Base-by-base conservation (phyloP, 2,113 vertebrate genomes). In the Eclectus roratus region DNA sequence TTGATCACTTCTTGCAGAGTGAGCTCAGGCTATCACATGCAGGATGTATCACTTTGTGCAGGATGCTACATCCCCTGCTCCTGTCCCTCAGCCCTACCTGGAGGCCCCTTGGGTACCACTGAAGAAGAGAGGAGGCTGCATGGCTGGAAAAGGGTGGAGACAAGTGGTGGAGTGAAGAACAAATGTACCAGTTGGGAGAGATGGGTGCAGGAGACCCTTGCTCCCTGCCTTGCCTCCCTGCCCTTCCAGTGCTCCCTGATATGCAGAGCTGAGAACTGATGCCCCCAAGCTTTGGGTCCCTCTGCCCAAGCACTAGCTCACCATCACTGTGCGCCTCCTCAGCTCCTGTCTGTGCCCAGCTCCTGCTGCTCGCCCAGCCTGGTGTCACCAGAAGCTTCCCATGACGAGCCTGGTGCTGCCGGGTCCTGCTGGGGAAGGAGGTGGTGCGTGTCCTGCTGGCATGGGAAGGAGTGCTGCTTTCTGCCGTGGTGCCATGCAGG, bases 391-490 rank as follows among this genome's bases (percentile, higher is more conserved):
- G 84, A 53, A 86, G 53, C 33, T 31, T 92, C 64, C 21, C 0
- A 1, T 3, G 2, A 58, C 0, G 0, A 80, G 63, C 53, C 17
- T 0, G 1, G 37, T 2, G 5, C 65, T 27, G 33, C 49, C 1
- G 9, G 23, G 52, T 92, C 37, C 56, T 70, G 72, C 70, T 82
- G 88, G 37, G 73, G 56, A 88, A 85, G 82, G 76, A 91, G 58
- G 53, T 56, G 71, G 41, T 0, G 0, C 0, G 0, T 56, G 63
- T 55, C 68, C 44, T 69, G 66, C 27, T 10, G 4, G 31, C 2
- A 0, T 5, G 21, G 58, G 46, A 24, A 91, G 39, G 74, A 69
- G 27, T 47, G 41, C 24, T 3, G 8, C 44, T 61, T 11, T 64
- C 29, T 85, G 11, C 52, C 1, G 0, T 33, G 52, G 70, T 77